These are phyloP conservation scores for Sepiola atlantica DNA, from an alignment of 2,888 invertebrate genomes.

Conservation along the genomic window DNA sequence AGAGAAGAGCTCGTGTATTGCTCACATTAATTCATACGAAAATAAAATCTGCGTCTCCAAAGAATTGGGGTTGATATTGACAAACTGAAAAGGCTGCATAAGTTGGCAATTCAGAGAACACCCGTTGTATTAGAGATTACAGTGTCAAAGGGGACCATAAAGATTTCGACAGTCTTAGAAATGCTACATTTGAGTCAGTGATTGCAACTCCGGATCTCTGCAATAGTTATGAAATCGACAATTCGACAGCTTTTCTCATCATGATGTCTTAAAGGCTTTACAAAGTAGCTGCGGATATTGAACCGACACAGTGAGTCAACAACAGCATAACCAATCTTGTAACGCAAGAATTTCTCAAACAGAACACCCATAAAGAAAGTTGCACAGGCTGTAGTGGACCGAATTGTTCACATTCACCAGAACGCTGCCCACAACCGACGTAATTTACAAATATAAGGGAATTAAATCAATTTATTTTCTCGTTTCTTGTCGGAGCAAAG, in stretches of 20 bases:
- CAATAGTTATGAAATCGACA: conserved; percentile 86
- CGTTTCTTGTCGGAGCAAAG: too few relatives aligned
- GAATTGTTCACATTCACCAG: conserved; percentile 87
- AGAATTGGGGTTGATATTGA: conserved; percentile 85
- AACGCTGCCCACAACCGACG: conserved; percentile 81
- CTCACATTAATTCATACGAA: too few relatives aligned
- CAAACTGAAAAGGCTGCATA: conserved; percentile 80
- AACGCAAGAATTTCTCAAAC: conserved; percentile 80
- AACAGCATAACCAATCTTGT: conserved; percentile 71
- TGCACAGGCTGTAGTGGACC: conserved; percentile 89
- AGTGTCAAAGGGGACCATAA: conserved; percentile 89
- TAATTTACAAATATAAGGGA: too few relatives aligned
- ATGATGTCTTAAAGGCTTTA: conserved; percentile 90
- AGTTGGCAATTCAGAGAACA: conserved; percentile 82
- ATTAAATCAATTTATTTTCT: too few relatives aligned
- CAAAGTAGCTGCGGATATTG: conserved; percentile 87
- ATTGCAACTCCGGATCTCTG: conserved; percentile 86
- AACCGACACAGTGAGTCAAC: conserved; percentile 82
- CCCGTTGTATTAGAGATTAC: conserved; percentile 90
- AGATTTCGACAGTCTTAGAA: conserved; percentile 85
- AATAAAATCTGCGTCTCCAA: conserved; percentile 87
- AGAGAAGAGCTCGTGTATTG: too few relatives aligned
- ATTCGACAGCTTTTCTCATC: conserved; percentile 86
- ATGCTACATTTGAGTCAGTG: conserved; percentile 85
- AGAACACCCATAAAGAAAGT: conserved; percentile 87